A percentile compares a stretch with the other conserved stretches of the same genome.
phyloP scores from a whole-genome alignment of 2,888 invertebrate species.

The Panorpa germanica region DNA sequence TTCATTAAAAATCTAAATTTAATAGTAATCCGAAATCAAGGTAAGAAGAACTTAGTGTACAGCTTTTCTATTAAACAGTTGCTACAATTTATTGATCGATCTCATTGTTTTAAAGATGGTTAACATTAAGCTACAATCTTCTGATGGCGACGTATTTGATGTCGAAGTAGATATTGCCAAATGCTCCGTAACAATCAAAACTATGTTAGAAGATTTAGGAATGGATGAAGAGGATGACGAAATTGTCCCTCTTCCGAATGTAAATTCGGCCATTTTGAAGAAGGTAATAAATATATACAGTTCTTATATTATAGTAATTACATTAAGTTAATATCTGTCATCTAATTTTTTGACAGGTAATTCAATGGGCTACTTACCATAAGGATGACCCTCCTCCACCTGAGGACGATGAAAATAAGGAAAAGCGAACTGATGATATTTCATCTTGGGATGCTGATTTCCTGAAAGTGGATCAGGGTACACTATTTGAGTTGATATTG shows the following conservation, averaged over 20 bases:
- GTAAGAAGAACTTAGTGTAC: too few species aligned
- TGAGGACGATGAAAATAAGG: conserved; percentile 94
- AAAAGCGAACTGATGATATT: conserved; percentile 97
- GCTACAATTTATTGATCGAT: too few species aligned
- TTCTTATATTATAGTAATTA: too few species aligned
- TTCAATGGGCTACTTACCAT: conserved; percentile 85
- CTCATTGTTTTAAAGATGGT: conserved; percentile 62
- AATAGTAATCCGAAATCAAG: too few species aligned
- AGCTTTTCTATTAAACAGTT: too few species aligned
- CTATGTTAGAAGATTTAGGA: conserved; percentile 89
- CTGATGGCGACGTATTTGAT: conserved; percentile 88
- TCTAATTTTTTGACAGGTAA: too few species aligned
- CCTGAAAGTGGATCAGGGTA: conserved; percentile 94
- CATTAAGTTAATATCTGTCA: too few species aligned
- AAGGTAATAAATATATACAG: too few species aligned
- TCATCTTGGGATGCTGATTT: conserved; percentile 99
- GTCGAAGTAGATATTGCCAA: conserved; percentile 95
- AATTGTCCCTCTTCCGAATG: conserved; percentile 90
- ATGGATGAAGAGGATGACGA: conserved; percentile 89
- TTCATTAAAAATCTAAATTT: too few species aligned
- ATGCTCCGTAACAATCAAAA: conserved; percentile 95
- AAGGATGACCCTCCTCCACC: conserved; percentile 91
- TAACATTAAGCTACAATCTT: conserved; percentile 83
- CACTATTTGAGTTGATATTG: conserved; percentile 86
- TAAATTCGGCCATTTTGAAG: conserved; percentile 88